phyloP scores from a whole-genome alignment of 1,140 invertebrate genomes.

The Heliothis virescens region DNA sequence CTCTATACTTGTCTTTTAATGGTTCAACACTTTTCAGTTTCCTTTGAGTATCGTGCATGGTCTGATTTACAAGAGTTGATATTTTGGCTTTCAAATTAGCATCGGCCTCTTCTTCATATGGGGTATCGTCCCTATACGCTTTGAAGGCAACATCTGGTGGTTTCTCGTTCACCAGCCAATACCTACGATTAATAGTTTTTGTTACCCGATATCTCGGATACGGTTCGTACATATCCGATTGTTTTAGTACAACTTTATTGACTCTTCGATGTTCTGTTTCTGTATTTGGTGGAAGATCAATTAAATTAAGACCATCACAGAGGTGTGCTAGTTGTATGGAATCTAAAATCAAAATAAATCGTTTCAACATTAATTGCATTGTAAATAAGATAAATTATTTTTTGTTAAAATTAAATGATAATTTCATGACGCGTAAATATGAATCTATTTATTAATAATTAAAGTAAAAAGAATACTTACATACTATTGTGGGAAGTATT shows the following conservation, averaged over 20 bases:
- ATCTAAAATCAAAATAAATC: conserved; percentile 24
- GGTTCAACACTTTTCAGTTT: conserved; percentile 62
- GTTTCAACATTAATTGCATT: too few relatives aligned
- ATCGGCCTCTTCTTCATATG: conserved; percentile 57
- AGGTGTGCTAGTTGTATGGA: conserved; percentile 45
- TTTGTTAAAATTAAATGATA: too few relatives aligned
- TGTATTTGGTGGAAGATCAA: conserved; percentile 51
- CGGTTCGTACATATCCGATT: neutral
- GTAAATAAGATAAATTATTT: too few relatives aligned
- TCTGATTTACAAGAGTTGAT: conserved; percentile 66
- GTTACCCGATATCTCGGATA: neutral
- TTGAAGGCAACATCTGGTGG: conserved; percentile 4
- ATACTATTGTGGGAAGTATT: neutral
- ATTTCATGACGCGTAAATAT: too few relatives aligned
- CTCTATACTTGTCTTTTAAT: conserved; percentile 63
- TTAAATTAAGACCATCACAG: conserved; percentile 57
- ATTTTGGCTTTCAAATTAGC: conserved; percentile 72
- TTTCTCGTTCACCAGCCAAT: neutral
- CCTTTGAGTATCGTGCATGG: conserved; percentile 65
- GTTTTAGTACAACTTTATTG: neutral
- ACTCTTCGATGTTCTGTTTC: neutral
- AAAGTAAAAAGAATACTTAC: neutral
- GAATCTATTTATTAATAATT: too few relatives aligned
- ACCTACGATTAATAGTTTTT: neutral
- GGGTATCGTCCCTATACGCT: neutral